These are phyloP conservation scores for Notodonta ziczac DNA, from an alignment of 2,888 invertebrate species.

Conservation along the genomic window DNA sequence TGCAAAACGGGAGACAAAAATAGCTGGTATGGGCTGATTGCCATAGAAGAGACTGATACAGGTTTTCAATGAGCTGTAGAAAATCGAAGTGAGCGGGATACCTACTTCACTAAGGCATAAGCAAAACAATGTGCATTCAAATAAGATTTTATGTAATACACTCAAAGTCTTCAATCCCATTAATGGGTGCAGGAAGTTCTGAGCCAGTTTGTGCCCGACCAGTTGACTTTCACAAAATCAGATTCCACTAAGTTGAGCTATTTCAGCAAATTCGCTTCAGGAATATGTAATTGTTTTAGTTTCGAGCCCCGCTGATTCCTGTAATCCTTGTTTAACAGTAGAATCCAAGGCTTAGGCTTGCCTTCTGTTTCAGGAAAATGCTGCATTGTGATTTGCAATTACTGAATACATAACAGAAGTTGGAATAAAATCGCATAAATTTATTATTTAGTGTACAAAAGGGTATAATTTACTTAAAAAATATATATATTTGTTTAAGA, in stretches of 20 bases:
- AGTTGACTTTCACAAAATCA: background rate
- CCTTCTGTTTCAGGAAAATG: background rate
- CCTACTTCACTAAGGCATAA: no score
- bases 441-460: no score
- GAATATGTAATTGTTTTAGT: constrained; percentile 5
- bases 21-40: no score
- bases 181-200: background rate
- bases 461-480: no score
- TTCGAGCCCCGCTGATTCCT: background rate
- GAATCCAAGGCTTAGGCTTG: background rate
- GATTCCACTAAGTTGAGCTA: background rate
- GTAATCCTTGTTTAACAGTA: background rate
- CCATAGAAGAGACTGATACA: no score
- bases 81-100: no score
- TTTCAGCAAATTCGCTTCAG: background rate
- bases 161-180: background rate
- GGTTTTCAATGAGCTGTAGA: no score
- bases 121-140: no score
- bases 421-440: no score
- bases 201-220: background rate
- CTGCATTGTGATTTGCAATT: background rate
- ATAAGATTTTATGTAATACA: no score
- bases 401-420: background rate
- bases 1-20: no score
- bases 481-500: no score